phyloP scores from a whole-genome alignment of 1,140 invertebrate species.

The Drepana arcuata region DNA sequence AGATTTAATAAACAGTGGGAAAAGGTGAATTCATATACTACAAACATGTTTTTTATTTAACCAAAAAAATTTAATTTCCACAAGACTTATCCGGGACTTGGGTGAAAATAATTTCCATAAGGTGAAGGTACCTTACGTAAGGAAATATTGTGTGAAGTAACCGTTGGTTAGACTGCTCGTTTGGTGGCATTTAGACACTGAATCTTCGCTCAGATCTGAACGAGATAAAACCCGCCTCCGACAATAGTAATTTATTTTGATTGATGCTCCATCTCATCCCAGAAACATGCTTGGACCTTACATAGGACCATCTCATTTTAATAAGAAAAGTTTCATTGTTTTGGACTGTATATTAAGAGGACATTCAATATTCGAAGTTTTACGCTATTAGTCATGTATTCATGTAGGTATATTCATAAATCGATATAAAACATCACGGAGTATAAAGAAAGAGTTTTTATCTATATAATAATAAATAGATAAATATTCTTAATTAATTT shows the following conservation, averaged over 20 bases:
- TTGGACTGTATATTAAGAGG: too few species aligned
- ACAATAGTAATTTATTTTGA: slow-evolving; percentile 45
- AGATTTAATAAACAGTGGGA: too few species aligned
- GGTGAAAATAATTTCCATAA: slow-evolving; percentile 15
- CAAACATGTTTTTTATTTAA: too few species aligned
- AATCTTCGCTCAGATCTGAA: slow-evolving; percentile 12
- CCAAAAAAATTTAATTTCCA: too few species aligned
- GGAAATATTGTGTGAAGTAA: slow-evolving; percentile 11
- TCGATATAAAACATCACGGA: too few species aligned
- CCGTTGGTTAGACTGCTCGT: slow-evolving; percentile 9
- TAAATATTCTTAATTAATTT: too few species aligned
- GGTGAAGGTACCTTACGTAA: slow-evolving; percentile 9
- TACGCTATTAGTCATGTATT: too few species aligned
- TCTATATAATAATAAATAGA: too few species aligned
- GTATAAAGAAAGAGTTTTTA: too few species aligned
- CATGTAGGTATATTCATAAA: background rate
- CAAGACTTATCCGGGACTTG: too few species aligned
- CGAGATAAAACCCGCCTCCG: slow-evolving; percentile 17
- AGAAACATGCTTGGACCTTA: slow-evolving; percentile 16
- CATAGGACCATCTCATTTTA: slow-evolving; percentile 13
- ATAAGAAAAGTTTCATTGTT: slow-evolving; percentile 8
- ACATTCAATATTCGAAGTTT: too few species aligned
- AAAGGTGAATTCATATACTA: too few species aligned
- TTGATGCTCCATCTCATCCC: slow-evolving; percentile 26
- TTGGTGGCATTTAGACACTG: slow-evolving; percentile 13